Conservation (phyloP, 2,113 vertebrate genomes). For the Mastomys natalensis region DNA sequence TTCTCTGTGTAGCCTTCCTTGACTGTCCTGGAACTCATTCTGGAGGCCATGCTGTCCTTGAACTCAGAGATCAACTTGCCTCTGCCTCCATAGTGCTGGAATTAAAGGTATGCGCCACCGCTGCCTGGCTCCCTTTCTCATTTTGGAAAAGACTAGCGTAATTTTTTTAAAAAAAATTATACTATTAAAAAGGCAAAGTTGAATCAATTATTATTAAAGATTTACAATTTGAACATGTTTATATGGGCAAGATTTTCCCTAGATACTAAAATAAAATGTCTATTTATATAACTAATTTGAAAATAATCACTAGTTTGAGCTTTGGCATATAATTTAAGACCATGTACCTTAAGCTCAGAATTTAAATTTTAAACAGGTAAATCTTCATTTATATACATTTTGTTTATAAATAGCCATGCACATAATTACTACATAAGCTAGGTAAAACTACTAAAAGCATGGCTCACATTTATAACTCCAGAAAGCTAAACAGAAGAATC, state of each 20-base stretch:
- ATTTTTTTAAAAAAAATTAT: neutral
- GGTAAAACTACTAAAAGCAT: neutral
- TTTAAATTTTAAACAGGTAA: conserved; percentile 34
- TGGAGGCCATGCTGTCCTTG: neutral
- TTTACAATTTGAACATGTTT: conserved; percentile 17
- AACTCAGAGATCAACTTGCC: neutral
- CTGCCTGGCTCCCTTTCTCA: neutral
- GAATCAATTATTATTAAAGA: neutral
- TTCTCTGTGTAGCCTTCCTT: neutral
- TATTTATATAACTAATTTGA: conserved; percentile 11
- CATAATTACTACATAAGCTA: neutral
- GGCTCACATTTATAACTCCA: too few species aligned
- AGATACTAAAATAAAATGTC: conserved; percentile 41
- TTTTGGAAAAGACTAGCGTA: neutral
- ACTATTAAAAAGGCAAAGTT: neutral
- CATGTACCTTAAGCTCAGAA: neutral
- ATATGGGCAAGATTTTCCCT: neutral
- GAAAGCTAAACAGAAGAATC: neutral
- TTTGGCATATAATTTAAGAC: neutral
- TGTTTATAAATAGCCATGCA: conserved; percentile 28
- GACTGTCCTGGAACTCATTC: neutral
- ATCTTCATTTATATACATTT: conserved; percentile 35
- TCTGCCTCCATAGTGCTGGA: neutral
- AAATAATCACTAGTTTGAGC: neutral
- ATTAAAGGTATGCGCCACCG: neutral